Conservation (phyloP, 2,888 invertebrate genomes). For the Diploptera punctata region DNA sequence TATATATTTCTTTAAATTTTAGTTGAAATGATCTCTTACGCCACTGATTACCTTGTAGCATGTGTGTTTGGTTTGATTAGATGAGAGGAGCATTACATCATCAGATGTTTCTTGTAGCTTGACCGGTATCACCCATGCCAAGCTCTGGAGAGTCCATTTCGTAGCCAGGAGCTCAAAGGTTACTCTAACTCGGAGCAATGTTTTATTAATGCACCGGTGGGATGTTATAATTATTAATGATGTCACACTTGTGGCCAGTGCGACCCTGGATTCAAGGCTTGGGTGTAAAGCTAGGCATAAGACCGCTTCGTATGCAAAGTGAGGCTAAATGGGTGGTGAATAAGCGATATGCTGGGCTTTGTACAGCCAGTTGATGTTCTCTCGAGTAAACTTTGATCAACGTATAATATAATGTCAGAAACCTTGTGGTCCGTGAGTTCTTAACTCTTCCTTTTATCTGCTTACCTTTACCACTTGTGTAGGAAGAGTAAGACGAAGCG, state of each 20-base stretch:
- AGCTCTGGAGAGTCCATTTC: neutral
- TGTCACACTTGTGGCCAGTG: slow-evolving; percentile 24
- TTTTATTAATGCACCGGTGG: slow-evolving; percentile 24
- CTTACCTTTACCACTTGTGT: no score
- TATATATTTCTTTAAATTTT: no score
- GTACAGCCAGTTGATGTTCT: slow-evolving; percentile 13
- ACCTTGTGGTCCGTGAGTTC: neutral
- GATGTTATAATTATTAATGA: slow-evolving; percentile 28
- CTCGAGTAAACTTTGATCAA: slow-evolving; percentile 3
- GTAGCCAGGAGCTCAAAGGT: slow-evolving; percentile 12
- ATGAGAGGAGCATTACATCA: neutral
- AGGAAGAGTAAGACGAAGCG: no score
- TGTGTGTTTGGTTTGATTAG: no score
- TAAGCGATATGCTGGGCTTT: slow-evolving; percentile 14
- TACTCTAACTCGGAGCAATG: slow-evolving; percentile 2
- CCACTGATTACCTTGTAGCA: no score
- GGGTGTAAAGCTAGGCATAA: slow-evolving; percentile 18
- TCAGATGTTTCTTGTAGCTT: neutral
- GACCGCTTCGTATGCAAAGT: slow-evolving; percentile 15
- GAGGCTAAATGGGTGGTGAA: slow-evolving; percentile 23
- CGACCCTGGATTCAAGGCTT: slow-evolving; percentile 17
- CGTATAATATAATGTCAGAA: neutral
- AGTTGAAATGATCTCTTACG: no score
- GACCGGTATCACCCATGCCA: slow-evolving; percentile 20
- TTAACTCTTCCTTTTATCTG: neutral